phyloP scores from a whole-genome alignment of 2,797 vertebrate genomes.

The Ambastaia sidthimunki region DNA sequence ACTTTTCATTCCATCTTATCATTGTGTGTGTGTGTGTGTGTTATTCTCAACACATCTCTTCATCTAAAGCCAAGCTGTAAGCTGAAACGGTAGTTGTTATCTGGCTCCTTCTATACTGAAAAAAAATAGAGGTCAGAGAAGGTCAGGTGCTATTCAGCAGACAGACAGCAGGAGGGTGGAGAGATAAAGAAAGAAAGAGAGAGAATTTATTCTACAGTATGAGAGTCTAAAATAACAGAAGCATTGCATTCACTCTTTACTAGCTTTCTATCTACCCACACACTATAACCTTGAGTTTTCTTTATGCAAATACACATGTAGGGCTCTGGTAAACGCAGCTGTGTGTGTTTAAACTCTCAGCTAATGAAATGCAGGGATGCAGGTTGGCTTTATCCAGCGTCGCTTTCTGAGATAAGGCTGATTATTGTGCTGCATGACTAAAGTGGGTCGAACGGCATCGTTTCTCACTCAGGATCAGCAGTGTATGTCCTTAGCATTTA shows the following conservation, averaged over 20 bases:
- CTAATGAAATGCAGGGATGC: slow-evolving; percentile 31
- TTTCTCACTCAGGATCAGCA: slow-evolving; percentile 19
- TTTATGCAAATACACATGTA: neutral
- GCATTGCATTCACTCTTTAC: neutral
- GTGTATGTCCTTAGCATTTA: slow-evolving; percentile 13
- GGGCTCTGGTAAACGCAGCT: neutral
- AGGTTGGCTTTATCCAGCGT: slow-evolving; percentile 21
- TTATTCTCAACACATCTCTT: neutral
- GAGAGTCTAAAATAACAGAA: neutral
- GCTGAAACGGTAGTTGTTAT: neutral
- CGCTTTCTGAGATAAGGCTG: slow-evolving; percentile 36
- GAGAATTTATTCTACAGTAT: neutral
- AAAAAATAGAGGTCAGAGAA: slow-evolving; percentile 2
- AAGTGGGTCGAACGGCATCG: slow-evolving; percentile 32
- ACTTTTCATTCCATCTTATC: neutral
- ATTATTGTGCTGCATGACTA: slow-evolving; percentile 28
- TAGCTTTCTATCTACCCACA: neutral
- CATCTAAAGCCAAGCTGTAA: slow-evolving; percentile 16
- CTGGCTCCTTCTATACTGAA: neutral
- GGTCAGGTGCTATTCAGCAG: slow-evolving; percentile 14
- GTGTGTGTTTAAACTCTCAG: slow-evolving; percentile 9
- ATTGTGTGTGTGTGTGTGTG: neutral
- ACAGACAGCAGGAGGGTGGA: neutral
- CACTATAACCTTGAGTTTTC: slow-evolving; percentile 11
- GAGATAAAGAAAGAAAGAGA: too few species aligned